Evolutionary conservation across 1,140 invertebrate species (phyloP), one percentile per base, ranked within the genome.

Genomic region (Ostrea denselamellosa): DNA sequence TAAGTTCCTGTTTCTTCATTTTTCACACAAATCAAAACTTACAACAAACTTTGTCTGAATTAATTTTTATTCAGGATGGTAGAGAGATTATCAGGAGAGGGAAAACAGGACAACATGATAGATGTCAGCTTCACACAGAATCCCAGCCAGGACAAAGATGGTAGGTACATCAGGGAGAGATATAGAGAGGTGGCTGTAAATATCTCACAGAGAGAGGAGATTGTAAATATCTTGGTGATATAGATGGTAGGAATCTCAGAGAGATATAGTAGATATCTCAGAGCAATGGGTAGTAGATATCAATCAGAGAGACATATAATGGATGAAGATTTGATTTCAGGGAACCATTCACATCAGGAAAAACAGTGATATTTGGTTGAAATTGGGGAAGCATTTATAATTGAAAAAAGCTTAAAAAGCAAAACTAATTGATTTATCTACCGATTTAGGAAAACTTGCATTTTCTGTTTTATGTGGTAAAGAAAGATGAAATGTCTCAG

Each of bases 81-180:
- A 71, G 88, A 91, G 83, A 89, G 92, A 65, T 91, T 90, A 7
- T 22, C 65, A 14, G 51, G 10, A 22, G 34, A 9, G 8, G 44
- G 88, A 19, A 83, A 85, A 0, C 51, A 77, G 68, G 28, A 77
- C 2, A 34, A 77, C 28, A 77, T 77, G 68, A 77, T 77, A 65
- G 90, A 92, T 86, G 89, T 94, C 12, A 89, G 87, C 54, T 93
- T 93, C 84, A 90, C 88, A 53, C 92, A 93, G 90, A 90, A 91
- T 22, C 82, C 86, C 9, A 90, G 86, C n/a, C 83, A 90, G 68
- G 91, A 93, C 86, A 93, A 93, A 86, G 91, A 92, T 34, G 86
- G 93, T 94, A 85, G 89, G 92, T 90, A 34, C 14, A 2, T 9
- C 8, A 10, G 68, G 17, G 68, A 34, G 68, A 77, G 68, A 65